Evolutionary conservation across 2,888 invertebrate species (phyloP).

Genomic region (Eristalis arbustorum): DNA sequence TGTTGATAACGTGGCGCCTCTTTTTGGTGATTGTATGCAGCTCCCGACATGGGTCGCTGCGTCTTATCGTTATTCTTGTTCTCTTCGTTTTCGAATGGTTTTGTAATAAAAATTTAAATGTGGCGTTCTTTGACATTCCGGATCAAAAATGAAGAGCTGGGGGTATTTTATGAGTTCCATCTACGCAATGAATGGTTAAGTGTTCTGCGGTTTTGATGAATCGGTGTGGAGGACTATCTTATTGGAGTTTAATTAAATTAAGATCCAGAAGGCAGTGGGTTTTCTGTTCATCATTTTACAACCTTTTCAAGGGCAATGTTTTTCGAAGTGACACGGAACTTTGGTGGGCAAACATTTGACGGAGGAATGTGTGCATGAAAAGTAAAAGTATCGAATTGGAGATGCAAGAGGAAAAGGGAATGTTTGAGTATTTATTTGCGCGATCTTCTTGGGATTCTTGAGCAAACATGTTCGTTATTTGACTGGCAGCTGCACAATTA

Average conservation of each 20-base stretch:
- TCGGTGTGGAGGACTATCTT: neutral
- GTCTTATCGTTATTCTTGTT: neutral
- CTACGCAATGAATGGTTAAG: slow-evolving; percentile 1
- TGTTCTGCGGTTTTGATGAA: slow-evolving; percentile 7
- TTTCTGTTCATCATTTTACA: too few species aligned
- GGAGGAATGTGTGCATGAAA: too few species aligned
- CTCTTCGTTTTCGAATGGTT: slow-evolving; percentile 9
- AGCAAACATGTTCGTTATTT: too few species aligned
- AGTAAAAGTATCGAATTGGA: too few species aligned
- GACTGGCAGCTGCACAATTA: too few species aligned
- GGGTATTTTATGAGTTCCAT: slow-evolving; percentile 21
- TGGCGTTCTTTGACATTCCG: neutral
- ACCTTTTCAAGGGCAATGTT: too few species aligned
- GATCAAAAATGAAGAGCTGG: neutral
- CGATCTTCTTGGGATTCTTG: too few species aligned
- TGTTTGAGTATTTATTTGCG: too few species aligned
- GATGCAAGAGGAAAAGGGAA: too few species aligned
- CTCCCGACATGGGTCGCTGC: slow-evolving; percentile 17
- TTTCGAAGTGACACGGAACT: too few species aligned
- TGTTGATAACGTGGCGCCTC: slow-evolving; percentile 70
- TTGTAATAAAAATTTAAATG: slow-evolving; percentile 45
- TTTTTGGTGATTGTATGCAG: slow-evolving; percentile 39
- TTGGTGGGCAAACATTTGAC: too few species aligned
- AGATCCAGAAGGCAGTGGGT: neutral
- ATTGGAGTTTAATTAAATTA: neutral